Conservation (phyloP, 1,140 invertebrate species). For the Drosophila eugracilis region DNA sequence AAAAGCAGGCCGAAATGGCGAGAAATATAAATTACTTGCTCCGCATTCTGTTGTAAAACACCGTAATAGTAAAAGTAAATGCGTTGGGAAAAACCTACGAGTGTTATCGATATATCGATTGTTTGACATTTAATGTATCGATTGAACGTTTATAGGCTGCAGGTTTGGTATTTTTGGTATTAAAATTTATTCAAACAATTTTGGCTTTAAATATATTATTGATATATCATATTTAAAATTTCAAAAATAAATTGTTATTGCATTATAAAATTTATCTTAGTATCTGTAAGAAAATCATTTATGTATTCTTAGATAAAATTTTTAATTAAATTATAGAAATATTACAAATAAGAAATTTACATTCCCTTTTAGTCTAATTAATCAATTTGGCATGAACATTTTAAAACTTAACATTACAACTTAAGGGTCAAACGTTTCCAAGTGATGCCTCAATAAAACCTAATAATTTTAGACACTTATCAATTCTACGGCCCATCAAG, state of each 20-base stretch:
- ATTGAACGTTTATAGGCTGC: background rate
- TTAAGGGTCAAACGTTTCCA: background rate
- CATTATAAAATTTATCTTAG: no score
- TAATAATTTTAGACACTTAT: constrained; percentile 12
- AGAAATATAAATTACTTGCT: constrained; percentile 25
- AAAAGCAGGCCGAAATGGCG: constrained; percentile 30
- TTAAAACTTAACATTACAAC: no score
- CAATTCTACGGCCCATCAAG: constrained; percentile 7
- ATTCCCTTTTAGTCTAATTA: background rate
- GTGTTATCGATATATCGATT: constrained; percentile 1
- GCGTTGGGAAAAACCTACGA: constrained; percentile 12
- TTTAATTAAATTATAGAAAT: no score
- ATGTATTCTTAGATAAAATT: no score
- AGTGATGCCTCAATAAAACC: background rate
- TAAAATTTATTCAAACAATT: background rate
- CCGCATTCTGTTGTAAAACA: constrained; percentile 42
- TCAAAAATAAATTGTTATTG: no score
- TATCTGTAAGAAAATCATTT: no score
- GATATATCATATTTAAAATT: no score
- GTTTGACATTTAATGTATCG: no score
- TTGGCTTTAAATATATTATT: no score
- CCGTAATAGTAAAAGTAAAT: constrained; percentile 46
- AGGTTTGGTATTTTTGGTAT: background rate
- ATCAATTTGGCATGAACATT: background rate
- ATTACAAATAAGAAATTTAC: no score